Percentiles rank a stretch among this genome's conserved stretches.
phyloP scores from a whole-genome alignment of 37 sponge, comb jelly and placozoan genomes.

The Aphrocallistes beatrix region DNA sequence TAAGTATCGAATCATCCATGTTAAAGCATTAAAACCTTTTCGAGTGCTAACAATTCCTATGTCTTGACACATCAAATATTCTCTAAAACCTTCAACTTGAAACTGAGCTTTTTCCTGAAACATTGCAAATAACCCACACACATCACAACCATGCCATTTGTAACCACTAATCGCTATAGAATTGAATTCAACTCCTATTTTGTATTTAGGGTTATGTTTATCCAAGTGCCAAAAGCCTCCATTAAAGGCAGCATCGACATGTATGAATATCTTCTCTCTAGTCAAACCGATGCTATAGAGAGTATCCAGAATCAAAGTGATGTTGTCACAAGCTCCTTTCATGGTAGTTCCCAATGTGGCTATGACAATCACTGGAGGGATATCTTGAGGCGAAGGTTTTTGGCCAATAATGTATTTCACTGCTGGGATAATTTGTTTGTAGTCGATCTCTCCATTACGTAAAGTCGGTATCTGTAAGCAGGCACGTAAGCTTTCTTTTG shows the following conservation, averaged over 20 bases:
- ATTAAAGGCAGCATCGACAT: not conserved
- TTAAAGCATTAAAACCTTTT: not conserved
- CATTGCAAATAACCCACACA: not conserved
- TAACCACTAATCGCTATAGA: not conserved
- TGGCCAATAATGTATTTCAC: not conserved
- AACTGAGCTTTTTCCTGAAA: not conserved
- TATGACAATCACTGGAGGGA: not conserved
- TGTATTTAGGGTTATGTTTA: not conserved
- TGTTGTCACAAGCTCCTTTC: not conserved
- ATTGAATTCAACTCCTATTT: not conserved
- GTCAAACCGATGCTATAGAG: not conserved
- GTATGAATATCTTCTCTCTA: not conserved
- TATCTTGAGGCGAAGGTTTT: not conserved
- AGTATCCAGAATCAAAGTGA: not conserved
- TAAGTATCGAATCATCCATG: not conserved
- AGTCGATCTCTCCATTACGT: not conserved
- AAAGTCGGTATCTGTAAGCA: not conserved
- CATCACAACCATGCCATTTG: conserved; percentile 8
- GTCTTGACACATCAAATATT: not conserved
- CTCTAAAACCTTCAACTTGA: not conserved
- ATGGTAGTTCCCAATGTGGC: not conserved
- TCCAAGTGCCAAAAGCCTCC: not conserved
- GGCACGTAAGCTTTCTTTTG: not conserved
- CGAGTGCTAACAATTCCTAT: not conserved
- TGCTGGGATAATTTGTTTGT: not conserved